A percentile compares a stretch with the other conserved stretches of the same genome.
phyloP scores from a whole-genome alignment of 2,888 invertebrate species.

The Rutpela maculata region DNA sequence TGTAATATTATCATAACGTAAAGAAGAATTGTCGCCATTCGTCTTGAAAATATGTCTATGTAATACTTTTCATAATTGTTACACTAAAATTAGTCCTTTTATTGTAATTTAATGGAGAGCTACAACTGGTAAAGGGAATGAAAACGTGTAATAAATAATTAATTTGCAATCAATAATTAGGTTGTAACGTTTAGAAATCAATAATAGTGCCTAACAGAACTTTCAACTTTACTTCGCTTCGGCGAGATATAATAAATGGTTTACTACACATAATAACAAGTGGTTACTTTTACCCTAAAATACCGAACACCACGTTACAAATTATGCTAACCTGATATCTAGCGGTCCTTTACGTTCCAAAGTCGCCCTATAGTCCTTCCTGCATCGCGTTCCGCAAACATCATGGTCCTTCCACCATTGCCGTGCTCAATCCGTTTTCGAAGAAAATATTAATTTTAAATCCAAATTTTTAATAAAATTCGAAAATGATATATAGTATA shows the following conservation, averaged over 20 bases:
- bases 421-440: neutral
- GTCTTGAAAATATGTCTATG: too few relatives aligned
- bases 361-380: constrained; percentile 21
- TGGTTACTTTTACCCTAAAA: constrained; percentile 11
- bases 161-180: neutral
- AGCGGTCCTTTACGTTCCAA: constrained; percentile 24
- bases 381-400: neutral
- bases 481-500: too few relatives aligned
- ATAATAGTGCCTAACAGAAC: constrained; percentile 10
- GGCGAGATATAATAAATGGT: constrained; percentile 1
- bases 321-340: constrained; percentile 15
- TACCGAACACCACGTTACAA: neutral
- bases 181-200: neutral
- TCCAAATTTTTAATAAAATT: too few relatives aligned
- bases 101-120: too few relatives aligned
- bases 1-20: too few relatives aligned
- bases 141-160: neutral
- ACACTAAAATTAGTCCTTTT: too few relatives aligned
- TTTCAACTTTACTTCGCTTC: neutral
- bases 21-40: too few relatives aligned
- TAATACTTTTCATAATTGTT: too few relatives aligned
- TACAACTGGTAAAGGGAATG: neutral
- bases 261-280: neutral
- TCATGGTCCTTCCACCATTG: constrained; percentile 8
- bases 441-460: too few relatives aligned